These are phyloP conservation scores for Aix galericulata DNA, from an alignment of 2,113 vertebrate species.

Conservation along the genomic window DNA sequence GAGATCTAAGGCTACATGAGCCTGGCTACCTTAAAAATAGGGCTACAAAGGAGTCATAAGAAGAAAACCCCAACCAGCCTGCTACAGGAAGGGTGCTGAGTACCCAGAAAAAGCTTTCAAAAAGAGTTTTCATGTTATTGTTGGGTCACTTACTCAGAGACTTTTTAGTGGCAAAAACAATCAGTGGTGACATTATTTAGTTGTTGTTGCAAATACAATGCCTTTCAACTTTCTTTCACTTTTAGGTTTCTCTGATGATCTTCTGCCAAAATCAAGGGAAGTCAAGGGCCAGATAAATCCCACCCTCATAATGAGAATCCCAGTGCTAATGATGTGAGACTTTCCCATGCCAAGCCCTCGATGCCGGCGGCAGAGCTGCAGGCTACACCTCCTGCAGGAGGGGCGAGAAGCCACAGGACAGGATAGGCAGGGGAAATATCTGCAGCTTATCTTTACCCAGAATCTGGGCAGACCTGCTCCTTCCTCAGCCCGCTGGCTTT, in stretches of 20 bases:
- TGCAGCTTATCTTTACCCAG: background rate
- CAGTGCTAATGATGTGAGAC: background rate
- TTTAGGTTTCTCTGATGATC: background rate
- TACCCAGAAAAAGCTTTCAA: background rate
- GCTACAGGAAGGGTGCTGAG: background rate
- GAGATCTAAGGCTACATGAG: background rate
- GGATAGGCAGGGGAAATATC: rapidly evolving
- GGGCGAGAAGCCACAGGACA: background rate
- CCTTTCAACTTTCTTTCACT: background rate
- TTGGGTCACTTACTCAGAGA: background rate
- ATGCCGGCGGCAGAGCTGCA: background rate
- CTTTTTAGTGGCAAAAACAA: background rate
- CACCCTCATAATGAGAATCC: background rate
- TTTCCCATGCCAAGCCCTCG: background rate
- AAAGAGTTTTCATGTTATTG: background rate
- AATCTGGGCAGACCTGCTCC: background rate
- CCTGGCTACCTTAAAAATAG: background rate
- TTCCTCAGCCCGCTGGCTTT: background rate
- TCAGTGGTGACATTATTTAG: background rate
- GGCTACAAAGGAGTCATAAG: background rate
- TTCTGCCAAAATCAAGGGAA: background rate
- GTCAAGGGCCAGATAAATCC: background rate
- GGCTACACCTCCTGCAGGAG: background rate
- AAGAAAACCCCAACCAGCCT: background rate
- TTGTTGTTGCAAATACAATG: background rate